Base-by-base conservation (phyloP, 2,797 vertebrate species). In the Eupleurogrammus muticus region DNA sequence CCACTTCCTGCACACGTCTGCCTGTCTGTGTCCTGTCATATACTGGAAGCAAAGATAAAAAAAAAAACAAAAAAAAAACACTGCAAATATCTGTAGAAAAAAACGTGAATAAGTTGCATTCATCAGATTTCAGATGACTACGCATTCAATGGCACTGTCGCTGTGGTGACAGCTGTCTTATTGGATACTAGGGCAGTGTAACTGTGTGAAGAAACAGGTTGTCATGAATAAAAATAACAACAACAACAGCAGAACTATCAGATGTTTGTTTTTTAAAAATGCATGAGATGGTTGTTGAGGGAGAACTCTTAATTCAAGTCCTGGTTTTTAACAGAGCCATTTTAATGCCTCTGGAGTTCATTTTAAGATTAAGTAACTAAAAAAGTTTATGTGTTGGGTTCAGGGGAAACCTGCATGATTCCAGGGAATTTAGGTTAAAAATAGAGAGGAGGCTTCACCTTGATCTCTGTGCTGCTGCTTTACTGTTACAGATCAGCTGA, bases 111-210 rank as follows among this genome's bases (percentile, higher is more conserved):
- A 20, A n/a, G 40, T 47, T 49, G 75, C 38, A 77, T 69, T 73
- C 48, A 70, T 72, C 42, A 48, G 68, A 6, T 58, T 38, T 14
- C 40, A 72, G 67, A 62, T 70, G 56, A 60, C 60, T 68, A 50
- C 19, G 70, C 36, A 53, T 49, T 28, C 53, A 54, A 58, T 14
- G 66, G 70, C 20, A 44, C 53, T 51, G 40, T 80, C 75, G 58
- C 74, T 1, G 58, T 38, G 70, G 82, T 81, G 87, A 89, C 83
- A 86, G 81, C 82, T 83, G 79, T 84, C 85, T 85, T 67, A 84
- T 70, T 75, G 71, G 73, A 78, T 82, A 68, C 73, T 52, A 71
- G 70, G 44, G 70, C 79, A 75, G 79, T 64, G 77, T 71, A 75
- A 52, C 66, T 23, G 72, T 81, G 77, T 85, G 86, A 80, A 82